A percentile compares a stretch with the other conserved stretches of the same genome.
These are phyloP conservation scores for Odontamblyopus rebecca DNA, from an alignment of 2,797 vertebrate species.

Conservation along the genomic window DNA sequence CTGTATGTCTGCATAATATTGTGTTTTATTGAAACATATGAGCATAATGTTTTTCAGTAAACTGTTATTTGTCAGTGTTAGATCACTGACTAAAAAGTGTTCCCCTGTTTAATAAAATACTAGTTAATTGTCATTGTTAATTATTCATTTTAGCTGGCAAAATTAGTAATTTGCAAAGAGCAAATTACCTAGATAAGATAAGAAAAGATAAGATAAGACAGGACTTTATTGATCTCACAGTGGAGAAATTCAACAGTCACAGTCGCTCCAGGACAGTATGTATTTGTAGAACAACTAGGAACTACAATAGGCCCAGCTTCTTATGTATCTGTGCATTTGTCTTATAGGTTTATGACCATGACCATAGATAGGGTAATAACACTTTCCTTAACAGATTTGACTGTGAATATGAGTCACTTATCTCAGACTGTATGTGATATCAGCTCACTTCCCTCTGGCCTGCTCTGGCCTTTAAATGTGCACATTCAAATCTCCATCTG, in stretches of 20 bases:
- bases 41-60: neutral
- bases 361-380: constrained; percentile 9
- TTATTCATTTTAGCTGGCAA: neutral
- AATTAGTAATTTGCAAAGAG: too few species aligned
- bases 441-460: constrained; percentile 45
- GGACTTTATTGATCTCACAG: too few species aligned
- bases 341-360: neutral
- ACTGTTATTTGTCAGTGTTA: neutral
- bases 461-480: constrained; percentile 50
- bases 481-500: constrained; percentile 55
- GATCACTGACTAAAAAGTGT: neutral
- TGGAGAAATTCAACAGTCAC: too few species aligned
- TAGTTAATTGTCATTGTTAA: neutral
- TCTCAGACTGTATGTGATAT: constrained; percentile 31
- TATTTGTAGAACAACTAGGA: neutral
- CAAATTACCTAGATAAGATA: too few species aligned
- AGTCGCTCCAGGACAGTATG: too few species aligned
- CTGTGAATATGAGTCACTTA: constrained; percentile 44
- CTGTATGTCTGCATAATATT: constrained; percentile 12
- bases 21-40: neutral
- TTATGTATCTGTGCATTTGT: neutral
- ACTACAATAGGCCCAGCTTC: neutral
- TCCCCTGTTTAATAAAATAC: neutral
- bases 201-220: too few species aligned
- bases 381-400: constrained; percentile 30